These are phyloP conservation scores for Lethocerus indicus DNA, from an alignment of 1,140 invertebrate genomes.

Conservation along the genomic window DNA sequence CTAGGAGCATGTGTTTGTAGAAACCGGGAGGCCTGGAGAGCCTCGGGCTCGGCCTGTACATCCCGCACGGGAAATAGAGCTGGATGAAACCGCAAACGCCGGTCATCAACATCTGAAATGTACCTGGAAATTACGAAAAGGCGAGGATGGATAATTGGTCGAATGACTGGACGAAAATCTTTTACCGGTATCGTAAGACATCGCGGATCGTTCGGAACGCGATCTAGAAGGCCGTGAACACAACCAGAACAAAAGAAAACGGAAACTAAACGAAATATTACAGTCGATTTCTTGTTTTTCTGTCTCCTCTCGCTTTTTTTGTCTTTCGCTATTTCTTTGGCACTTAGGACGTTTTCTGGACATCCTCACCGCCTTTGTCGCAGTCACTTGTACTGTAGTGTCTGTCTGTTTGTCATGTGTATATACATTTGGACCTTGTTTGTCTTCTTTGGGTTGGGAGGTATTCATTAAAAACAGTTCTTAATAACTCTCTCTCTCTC, in stretches of 20 bases:
- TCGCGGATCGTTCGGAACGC: not conserved
- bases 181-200: not conserved
- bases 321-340: too few relatives aligned
- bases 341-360: too few relatives aligned
- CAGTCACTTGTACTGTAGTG: too few relatives aligned
- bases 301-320: not conserved
- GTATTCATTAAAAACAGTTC: too few relatives aligned
- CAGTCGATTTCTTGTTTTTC: not conserved
- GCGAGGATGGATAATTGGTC: not conserved
- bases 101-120: slow-evolving; percentile 63
- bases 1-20: slow-evolving; percentile 57
- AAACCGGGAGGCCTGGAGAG: slow-evolving; percentile 49
- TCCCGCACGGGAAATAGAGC: slow-evolving; percentile 56
- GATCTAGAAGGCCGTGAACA: not conserved
- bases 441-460: too few relatives aligned
- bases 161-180: not conserved
- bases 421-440: too few relatives aligned
- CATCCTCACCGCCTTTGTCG: too few relatives aligned
- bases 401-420: too few relatives aligned
- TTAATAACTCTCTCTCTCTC: too few relatives aligned
- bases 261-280: not conserved
- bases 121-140: slow-evolving; percentile 28
- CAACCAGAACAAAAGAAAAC: not conserved
- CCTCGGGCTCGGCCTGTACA: slow-evolving; percentile 41
- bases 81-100: slow-evolving; percentile 58